Evolutionary conservation across 1,140 invertebrate genomes (phyloP).

Genomic region (Panulirus ornatus): DNA sequence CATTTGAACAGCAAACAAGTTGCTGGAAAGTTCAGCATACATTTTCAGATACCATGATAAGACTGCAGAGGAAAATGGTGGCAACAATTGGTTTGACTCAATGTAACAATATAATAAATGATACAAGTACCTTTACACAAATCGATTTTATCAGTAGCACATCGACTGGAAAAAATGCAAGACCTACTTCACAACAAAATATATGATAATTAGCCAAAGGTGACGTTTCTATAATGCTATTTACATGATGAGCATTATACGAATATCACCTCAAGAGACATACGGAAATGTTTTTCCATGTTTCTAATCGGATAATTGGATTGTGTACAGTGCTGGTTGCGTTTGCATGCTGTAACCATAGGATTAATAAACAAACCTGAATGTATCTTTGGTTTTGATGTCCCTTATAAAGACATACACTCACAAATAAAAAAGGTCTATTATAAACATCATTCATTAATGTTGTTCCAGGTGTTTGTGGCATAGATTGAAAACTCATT

Average conservation of each 20-base stretch:
- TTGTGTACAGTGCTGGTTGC: conserved; percentile 56
- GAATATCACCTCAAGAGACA: background rate
- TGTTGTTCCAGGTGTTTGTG: too few species aligned
- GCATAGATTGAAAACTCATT: too few species aligned
- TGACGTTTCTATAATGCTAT: background rate
- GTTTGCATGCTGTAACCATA: conserved; percentile 38
- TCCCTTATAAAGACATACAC: too few species aligned
- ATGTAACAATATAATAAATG: too few species aligned
- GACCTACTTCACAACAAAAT: background rate
- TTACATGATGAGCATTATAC: background rate
- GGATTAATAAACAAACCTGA: conserved; percentile 38
- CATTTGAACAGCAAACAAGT: too few species aligned
- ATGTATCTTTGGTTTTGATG: conserved; percentile 7
- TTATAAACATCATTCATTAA: too few species aligned
- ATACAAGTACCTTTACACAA: too few species aligned
- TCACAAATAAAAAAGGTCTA: too few species aligned
- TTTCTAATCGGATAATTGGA: conserved; percentile 52
- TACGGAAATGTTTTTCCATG: background rate
- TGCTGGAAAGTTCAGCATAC: too few species aligned
- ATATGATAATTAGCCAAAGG: background rate
- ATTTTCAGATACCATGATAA: too few species aligned
- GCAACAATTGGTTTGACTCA: too few species aligned
- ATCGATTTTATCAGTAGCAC: background rate
- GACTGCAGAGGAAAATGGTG: too few species aligned
- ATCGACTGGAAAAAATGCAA: background rate